Conservation (phyloP, 1,140 invertebrate genomes). For the Dryas iulia region DNA sequence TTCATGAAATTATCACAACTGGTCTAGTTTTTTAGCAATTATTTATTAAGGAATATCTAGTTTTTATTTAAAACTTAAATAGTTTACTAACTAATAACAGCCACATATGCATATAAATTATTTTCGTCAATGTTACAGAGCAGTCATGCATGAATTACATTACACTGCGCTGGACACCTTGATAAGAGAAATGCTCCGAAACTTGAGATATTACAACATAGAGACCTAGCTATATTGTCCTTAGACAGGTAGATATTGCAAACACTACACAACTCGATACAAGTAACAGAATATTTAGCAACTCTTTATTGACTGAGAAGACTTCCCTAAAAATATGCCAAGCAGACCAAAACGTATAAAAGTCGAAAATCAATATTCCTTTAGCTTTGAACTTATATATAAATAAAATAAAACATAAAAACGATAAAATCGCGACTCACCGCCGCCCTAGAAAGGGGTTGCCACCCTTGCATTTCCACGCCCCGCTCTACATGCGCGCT, state of each 20-base stretch:
- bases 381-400: neutral
- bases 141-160: neutral
- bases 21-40: neutral
- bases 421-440: conserved; percentile 35
- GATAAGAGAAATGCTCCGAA: neutral
- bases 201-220: too few relatives aligned
- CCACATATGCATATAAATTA: too few relatives aligned
- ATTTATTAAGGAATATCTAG: neutral
- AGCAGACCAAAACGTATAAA: neutral
- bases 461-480: conserved; percentile 50
- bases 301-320: too few relatives aligned
- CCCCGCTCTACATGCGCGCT: conserved; percentile 46
- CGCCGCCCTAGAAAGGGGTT: conserved; percentile 62
- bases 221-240: too few relatives aligned
- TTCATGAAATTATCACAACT: conserved; percentile 4
- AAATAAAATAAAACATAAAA: conserved; percentile 7
- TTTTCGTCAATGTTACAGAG: too few relatives aligned
- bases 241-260: too few relatives aligned
- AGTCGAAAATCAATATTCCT: neutral
- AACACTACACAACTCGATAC: too few relatives aligned
- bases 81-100: too few relatives aligned
- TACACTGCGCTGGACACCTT: neutral
- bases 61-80: neutral
- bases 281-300: too few relatives aligned
- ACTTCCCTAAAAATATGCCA: too few relatives aligned